These are phyloP conservation scores for Eriosoma lanigerum DNA, from an alignment of 1,140 invertebrate species.

Conservation along the genomic window DNA sequence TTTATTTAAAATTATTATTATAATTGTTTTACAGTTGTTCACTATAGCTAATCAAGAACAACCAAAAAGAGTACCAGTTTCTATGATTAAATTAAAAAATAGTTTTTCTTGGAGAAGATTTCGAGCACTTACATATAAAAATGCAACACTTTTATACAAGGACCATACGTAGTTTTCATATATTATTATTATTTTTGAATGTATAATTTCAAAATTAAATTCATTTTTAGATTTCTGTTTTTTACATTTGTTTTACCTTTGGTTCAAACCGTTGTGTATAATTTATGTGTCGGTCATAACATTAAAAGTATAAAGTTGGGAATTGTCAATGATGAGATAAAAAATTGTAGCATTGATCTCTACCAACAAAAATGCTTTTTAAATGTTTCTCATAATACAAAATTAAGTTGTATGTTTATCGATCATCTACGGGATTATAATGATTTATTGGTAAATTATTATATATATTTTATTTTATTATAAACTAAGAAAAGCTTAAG, in stretches of 20 bases:
- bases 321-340: conserved; percentile 79
- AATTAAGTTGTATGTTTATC: conserved; percentile 31
- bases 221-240: conserved; percentile 69
- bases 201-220: neutral
- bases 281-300: conserved; percentile 87
- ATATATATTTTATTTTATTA: too few relatives aligned
- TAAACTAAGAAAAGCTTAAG: too few relatives aligned
- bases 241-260: conserved; percentile 89
- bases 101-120: conserved; percentile 37
- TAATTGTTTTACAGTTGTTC: conserved; percentile 2
- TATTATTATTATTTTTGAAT: neutral
- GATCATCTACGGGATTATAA: neutral
- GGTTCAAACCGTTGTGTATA: conserved; percentile 90
- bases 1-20: too few relatives aligned
- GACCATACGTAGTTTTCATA: neutral
- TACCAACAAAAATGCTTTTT: conserved; percentile 13
- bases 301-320: conserved; percentile 80
- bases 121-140: conserved; percentile 30
- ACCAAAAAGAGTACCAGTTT: neutral
- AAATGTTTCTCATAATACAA: neutral
- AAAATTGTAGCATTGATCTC: conserved; percentile 24
- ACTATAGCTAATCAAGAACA: neutral
- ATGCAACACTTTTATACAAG: conserved; percentile 22
- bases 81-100: neutral
- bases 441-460: neutral